phyloP scores from a whole-genome alignment of 2,113 vertebrate genomes.

The Pitta sordida region DNA sequence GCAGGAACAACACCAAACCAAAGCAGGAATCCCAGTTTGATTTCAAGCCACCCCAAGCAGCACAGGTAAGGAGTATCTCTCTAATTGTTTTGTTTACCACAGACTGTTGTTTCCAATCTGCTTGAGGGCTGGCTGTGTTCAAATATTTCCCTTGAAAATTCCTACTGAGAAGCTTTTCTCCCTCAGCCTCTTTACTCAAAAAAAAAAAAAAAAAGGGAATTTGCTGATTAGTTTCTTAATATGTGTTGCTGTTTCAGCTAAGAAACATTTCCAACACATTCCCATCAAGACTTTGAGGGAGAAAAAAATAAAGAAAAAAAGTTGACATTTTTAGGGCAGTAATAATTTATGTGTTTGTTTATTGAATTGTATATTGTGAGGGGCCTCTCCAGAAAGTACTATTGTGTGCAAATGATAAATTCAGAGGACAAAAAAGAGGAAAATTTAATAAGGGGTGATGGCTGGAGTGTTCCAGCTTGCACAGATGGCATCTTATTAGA shows the following conservation, averaged over 20 bases:
- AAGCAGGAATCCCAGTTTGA: slow-evolving; percentile 94
- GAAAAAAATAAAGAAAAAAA: background rate
- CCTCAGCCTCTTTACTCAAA: background rate
- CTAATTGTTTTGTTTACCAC: background rate
- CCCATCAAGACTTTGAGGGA: background rate
- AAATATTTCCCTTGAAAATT: slow-evolving; percentile 28
- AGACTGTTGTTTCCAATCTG: background rate
- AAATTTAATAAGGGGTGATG: background rate
- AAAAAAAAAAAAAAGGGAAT: slow-evolving; percentile 33
- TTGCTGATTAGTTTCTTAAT: slow-evolving; percentile 40
- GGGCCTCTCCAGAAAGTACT: background rate
- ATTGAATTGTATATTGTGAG: background rate
- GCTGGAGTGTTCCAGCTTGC: background rate
- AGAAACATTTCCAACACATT: slow-evolving; percentile 1
- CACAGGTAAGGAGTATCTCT: slow-evolving; percentile 69
- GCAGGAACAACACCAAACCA: slow-evolving; percentile 94
- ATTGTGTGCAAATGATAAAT: background rate
- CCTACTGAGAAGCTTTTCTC: background rate
- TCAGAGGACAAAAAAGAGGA: background rate
- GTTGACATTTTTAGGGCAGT: background rate
- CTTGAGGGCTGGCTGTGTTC: slow-evolving; percentile 4
- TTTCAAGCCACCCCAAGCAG: slow-evolving; percentile 84
- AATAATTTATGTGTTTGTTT: slow-evolving; percentile 35
- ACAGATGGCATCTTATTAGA: background rate
- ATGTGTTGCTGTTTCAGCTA: background rate